These are phyloP conservation scores for Gobionotothen gibberifrons DNA, from an alignment of 2,797 vertebrate species.

Conservation along the genomic window DNA sequence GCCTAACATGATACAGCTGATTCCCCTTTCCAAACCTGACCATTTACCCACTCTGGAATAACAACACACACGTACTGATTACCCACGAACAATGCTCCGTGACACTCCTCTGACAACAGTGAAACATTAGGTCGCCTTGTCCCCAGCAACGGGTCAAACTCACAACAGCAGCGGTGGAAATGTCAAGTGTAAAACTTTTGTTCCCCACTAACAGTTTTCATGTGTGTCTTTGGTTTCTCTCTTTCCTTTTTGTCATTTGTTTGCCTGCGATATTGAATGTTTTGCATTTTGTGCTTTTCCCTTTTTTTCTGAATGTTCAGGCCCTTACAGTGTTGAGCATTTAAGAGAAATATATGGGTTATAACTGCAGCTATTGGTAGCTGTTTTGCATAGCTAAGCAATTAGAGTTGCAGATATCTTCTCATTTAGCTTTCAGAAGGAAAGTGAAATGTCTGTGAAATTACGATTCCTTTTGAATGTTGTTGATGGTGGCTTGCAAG, in stretches of 20 bases:
- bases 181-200: constrained; percentile 57
- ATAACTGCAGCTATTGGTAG: not conserved
- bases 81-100: constrained; percentile 29
- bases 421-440: not conserved
- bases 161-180: constrained; percentile 53
- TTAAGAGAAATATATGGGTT: not conserved
- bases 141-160: constrained; percentile 33
- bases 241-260: constrained; percentile 27
- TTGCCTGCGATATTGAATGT: constrained; percentile 36
- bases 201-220: constrained; percentile 53
- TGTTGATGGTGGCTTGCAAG: not conserved
- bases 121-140: constrained; percentile 31
- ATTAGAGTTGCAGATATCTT: not conserved
- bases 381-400: not conserved
- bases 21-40: constrained; percentile 43
- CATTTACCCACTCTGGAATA: constrained; percentile 38
- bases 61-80: constrained; percentile 32
- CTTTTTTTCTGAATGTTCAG: constrained; percentile 20
- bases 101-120: constrained; percentile 42
- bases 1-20: constrained; percentile 69
- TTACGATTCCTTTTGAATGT: not conserved
- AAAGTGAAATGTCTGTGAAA: not conserved
- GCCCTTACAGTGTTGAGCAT: constrained; percentile 3
- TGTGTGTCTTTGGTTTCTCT: constrained; percentile 61
- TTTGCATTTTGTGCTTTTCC: constrained; percentile 27